Conservation (phyloP, 2,113 vertebrate genomes). For the Strigops habroptila region DNA sequence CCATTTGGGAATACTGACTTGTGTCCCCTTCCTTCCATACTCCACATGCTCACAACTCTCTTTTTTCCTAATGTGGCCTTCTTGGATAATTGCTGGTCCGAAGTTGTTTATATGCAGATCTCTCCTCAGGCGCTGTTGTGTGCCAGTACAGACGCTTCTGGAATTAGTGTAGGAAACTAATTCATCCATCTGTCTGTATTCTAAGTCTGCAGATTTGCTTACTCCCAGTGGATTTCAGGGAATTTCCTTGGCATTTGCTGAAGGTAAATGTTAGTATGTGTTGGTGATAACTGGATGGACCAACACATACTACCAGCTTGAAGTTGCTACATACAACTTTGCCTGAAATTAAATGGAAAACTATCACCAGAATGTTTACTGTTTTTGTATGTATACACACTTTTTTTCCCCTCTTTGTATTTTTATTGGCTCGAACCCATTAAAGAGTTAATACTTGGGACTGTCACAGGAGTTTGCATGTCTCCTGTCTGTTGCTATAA, state of each 20-base stretch:
- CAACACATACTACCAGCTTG: not conserved
- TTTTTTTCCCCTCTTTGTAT: not conserved
- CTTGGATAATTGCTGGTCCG: not conserved
- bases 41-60: not conserved
- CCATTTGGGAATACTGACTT: not conserved
- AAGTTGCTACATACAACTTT: not conserved
- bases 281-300: not conserved
- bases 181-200: not conserved
- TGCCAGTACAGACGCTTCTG: not conserved
- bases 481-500: not conserved
- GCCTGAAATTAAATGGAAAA: not conserved
- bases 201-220: not conserved
- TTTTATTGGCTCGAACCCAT: not conserved
- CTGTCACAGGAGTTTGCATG: not conserved
- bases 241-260: not conserved
- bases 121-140: not conserved
- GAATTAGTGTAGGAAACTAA: not conserved
- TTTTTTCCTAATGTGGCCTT: not conserved
- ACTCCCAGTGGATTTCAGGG: not conserved
- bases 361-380: not conserved
- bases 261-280: not conserved
- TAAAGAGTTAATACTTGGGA: not conserved
- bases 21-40: not conserved
- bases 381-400: rapidly evolving
- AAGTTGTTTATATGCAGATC: not conserved